Evolutionary conservation across 2,888 invertebrate species (phyloP), one percentile per base, ranked within the genome.

Genomic region (Ichneumon xanthorius): DNA sequence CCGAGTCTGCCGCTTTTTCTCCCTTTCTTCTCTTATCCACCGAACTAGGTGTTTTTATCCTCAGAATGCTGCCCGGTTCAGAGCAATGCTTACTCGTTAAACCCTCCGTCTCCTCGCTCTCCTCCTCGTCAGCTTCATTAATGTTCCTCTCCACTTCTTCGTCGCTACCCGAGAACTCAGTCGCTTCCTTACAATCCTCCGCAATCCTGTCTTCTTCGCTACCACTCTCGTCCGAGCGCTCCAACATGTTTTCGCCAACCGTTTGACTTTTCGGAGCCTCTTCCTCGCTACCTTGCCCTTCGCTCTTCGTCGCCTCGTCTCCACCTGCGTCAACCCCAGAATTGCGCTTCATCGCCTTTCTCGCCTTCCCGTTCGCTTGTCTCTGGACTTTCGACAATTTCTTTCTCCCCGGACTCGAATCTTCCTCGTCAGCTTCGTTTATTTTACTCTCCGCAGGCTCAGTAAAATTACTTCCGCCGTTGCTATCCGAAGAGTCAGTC

Each of bases 331-430:
- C 26, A 26, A 26, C 26, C 26, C 26, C 26, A 1, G 26, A 2
- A 26, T 26, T 26, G 26, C 26, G 26, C 26, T 26, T 26, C 26
- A 2, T 26, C 26, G 26, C 65, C 37, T 84, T 84, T 72, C 55
- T 72, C 48, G 70, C 72, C 9, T 82, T 73, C 75, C 86, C 70
- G 50, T 82, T 86, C 14, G 81, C 72, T 63, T 88, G 80, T 30
- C 80, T 82, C 80, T 87, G 76, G 22, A 87, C 61, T 58, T 88
- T 89, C 2, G 71, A 63, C 45, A 75, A 76, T 80, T 89, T 89
- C 80, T 88, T 87, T 55, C 84, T 88, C 4, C 88, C 88, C 6
- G 89, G 88, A 40, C 88, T 84, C 33, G 92, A 53, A 72, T 88
- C 63, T 71, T 71, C 37, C 11, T 80, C 48, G 16, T 70, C 11